Base-by-base conservation (phyloP, 2,888 invertebrate species). In the Dendrolimus pini region DNA sequence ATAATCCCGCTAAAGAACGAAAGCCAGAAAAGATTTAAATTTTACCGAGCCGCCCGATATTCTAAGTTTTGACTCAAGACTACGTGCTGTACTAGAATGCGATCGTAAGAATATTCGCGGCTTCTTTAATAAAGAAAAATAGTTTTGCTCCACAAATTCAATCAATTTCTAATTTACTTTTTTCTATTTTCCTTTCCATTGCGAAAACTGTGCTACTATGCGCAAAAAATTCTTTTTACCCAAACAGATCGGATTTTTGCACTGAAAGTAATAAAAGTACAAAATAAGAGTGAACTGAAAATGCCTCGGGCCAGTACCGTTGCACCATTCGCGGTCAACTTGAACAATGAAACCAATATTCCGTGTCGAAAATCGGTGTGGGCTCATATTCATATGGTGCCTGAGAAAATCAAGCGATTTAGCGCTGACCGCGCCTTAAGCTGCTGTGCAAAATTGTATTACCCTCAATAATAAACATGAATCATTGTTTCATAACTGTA, bases 301-400 rank as follows among this genome's bases (percentile, higher is more conserved):
- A 61, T 64, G 67, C 65, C 58, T 67, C 63, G 61, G 59, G 54
- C 59, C 59, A 60, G 66, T 77, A 77, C 78, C 78, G 78, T 77
- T 78, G 66, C 54, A 59, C 60, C 58, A 65, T 71, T 74, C 65
- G 72, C 70, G 74, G 73, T 74, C 68, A 72, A 65, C 61, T 67
- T 65, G 63, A 69, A 72, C 68, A 71, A 75, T 65, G 71, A 69
- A 65, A 73, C 63, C 60, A 71, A 61, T 62, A 60, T 61, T 65
- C 65, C 63, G 53, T 62, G 61, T 59, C 57, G 67, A 65, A 67
- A 71, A 65, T 61, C 63, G 62, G 62, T 57, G 63, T 65, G 61
- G 58, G 60, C 62, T 63, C 63, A 61, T 62, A 60, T 61, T 59
- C 56, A 58, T 61, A 62, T 61, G 61, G 57, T 60, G 56, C 58